Evolutionary conservation across 1,140 invertebrate species (phyloP).

Genomic region (Musca vetustissima): DNA sequence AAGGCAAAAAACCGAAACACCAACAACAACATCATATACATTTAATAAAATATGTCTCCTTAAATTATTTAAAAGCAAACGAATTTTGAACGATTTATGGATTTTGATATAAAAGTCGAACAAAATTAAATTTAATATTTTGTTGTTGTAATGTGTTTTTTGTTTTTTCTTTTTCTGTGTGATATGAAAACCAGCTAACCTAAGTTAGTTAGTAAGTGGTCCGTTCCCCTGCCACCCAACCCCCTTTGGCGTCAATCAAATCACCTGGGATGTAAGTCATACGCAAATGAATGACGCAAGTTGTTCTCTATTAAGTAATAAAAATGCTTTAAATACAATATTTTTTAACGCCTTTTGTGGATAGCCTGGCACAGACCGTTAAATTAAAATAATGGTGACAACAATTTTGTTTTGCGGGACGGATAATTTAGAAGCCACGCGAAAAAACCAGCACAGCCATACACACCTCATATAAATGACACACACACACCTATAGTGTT

Average conservation of each 20-base stretch:
- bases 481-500: no score
- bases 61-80: constrained; percentile 17
- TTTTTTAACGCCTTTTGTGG: constrained; percentile 9
- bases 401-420: constrained; percentile 1
- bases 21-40: neutral
- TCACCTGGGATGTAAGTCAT: neutral
- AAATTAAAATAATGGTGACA: neutral
- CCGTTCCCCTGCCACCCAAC: no score
- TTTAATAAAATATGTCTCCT: constrained; percentile 21
- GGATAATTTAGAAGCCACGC: no score
- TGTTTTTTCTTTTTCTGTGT: no score
- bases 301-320: constrained; percentile 11
- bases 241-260: neutral
- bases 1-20: neutral
- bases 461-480: no score
- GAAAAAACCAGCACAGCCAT: no score
- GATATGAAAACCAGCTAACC: no score
- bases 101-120: constrained; percentile 10
- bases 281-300: constrained; percentile 5
- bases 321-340: constrained; percentile 5
- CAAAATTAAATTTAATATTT: neutral
- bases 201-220: no score
- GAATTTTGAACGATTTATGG: constrained; percentile 22
- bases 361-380: neutral
- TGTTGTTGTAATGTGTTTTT: no score